These are phyloP conservation scores for Hippocampus abdominalis DNA, from an alignment of 2,113 vertebrate species.

Conservation along the genomic window DNA sequence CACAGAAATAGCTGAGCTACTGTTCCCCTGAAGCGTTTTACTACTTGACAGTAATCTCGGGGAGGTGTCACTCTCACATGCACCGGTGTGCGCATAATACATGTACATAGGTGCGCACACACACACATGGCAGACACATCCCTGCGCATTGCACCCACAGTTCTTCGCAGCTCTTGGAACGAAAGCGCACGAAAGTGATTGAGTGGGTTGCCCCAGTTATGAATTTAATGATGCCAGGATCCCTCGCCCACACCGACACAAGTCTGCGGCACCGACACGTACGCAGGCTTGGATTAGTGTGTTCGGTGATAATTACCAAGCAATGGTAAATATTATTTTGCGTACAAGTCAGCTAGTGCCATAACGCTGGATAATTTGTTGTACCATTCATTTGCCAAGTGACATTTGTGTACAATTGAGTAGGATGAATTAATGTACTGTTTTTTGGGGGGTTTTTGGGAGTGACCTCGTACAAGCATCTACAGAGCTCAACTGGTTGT, in stretches of 20 bases:
- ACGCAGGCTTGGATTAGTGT: background rate
- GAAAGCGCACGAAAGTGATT: slow-evolving; percentile 6
- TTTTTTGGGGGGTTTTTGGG: slow-evolving; percentile 2
- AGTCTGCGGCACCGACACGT: background rate
- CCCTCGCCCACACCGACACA: slow-evolving; percentile 5
- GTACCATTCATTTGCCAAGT: slow-evolving; percentile 22
- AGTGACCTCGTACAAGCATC: background rate
- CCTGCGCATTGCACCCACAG: background rate
- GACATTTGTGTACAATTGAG: slow-evolving; percentile 47
- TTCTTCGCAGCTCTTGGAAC: slow-evolving; percentile 8
- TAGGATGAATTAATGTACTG: slow-evolving; percentile 24
- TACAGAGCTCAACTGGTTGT: background rate
- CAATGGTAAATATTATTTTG: slow-evolving; percentile 19
- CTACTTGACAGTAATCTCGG: slow-evolving; percentile 27
- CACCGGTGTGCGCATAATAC: background rate
- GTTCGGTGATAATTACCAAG: slow-evolving; percentile 19
- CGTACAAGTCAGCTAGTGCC: slow-evolving; percentile 20
- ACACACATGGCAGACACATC: slow-evolving; percentile 6
- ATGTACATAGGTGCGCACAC: background rate
- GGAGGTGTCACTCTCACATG: slow-evolving; percentile 21
- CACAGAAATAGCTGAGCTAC: background rate
- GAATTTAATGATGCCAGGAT: slow-evolving; percentile 12
- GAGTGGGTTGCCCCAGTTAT: slow-evolving; percentile 20
- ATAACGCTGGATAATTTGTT: slow-evolving; percentile 30
- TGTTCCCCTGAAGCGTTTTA: slow-evolving; percentile 19